Evolutionary conservation across 37 sponge, comb jelly and placozoan genomes (phyloP).

Genomic region (Agelas oroides): DNA sequence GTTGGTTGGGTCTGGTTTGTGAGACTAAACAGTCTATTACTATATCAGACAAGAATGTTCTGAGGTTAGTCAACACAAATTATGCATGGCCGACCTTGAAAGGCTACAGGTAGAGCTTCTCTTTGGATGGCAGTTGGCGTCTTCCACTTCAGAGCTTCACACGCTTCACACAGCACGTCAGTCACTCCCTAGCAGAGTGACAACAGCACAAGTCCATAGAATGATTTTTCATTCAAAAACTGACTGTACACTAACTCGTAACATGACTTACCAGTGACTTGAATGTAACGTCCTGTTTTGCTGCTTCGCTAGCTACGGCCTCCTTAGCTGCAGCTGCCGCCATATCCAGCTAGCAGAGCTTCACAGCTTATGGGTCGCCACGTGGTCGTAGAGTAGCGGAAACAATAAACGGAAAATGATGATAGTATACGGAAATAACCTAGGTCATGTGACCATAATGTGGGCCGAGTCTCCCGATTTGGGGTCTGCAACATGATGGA

Average conservation of each 20-base stretch:
- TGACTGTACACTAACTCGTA: not conserved
- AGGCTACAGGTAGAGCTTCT: constrained; percentile 92
- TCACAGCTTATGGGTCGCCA: too few relatives aligned
- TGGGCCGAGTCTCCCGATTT: too few relatives aligned
- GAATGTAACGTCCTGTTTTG: not conserved
- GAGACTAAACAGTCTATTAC: too few relatives aligned
- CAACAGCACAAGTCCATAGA: not conserved
- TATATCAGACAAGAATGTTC: too few relatives aligned
- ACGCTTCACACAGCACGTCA: constrained; percentile 93
- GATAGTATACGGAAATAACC: too few relatives aligned
- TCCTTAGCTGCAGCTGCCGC: not conserved
- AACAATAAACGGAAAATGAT: too few relatives aligned
- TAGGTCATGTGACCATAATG: too few relatives aligned
- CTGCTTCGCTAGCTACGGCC: too few relatives aligned
- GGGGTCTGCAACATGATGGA: too few relatives aligned
- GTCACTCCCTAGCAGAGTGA: constrained; percentile 77
- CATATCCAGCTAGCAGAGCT: not conserved
- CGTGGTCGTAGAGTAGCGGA: too few relatives aligned
- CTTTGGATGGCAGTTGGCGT: constrained; percentile 91
- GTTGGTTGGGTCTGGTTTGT: too few relatives aligned
- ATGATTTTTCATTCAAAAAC: not conserved
- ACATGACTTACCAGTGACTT: constrained; percentile 18
- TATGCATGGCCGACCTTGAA: constrained; percentile 65
- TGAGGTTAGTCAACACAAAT: too few relatives aligned
- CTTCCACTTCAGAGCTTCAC: constrained; percentile 82